A percentile compares a stretch with the other conserved stretches of the same genome.
Conservation (phyloP, 2,113 vertebrate species). For the Vulpes ferrilata region DNA sequence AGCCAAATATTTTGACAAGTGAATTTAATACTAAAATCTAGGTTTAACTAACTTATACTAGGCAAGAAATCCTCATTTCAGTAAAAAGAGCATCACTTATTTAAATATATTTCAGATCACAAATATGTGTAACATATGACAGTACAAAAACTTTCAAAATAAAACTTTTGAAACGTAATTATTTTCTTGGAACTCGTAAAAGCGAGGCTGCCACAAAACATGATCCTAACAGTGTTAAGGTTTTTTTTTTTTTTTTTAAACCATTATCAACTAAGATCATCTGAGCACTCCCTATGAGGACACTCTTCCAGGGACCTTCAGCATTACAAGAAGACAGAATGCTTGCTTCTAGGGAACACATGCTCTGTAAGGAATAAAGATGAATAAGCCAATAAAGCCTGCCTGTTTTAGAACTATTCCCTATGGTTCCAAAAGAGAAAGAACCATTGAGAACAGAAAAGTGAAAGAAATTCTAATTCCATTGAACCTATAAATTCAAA, state of each 20-base stretch:
- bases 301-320: neutral
- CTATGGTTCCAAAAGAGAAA: conserved; percentile 40
- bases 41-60: neutral
- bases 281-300: neutral
- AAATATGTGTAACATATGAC: neutral
- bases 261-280: neutral
- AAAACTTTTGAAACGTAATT: conserved; percentile 26
- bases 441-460: neutral
- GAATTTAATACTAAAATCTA: conserved; percentile 58
- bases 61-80: neutral
- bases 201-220: neutral
- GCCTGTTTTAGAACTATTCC: neutral
- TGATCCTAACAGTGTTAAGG: neutral
- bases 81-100: neutral
- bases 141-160: neutral
- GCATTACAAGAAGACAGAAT: neutral
- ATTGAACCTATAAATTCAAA: conserved; percentile 31
- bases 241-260: conserved; percentile 30
- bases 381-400: neutral
- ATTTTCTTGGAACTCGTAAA: neutral
- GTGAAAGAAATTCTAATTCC: conserved; percentile 37
- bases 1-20: conserved; percentile 61
- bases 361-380: conserved; percentile 14
- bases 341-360: neutral
- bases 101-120: conserved; percentile 5